Base-by-base conservation (phyloP, 2,797 vertebrate species). In the Syngnathus rostellatus region DNA sequence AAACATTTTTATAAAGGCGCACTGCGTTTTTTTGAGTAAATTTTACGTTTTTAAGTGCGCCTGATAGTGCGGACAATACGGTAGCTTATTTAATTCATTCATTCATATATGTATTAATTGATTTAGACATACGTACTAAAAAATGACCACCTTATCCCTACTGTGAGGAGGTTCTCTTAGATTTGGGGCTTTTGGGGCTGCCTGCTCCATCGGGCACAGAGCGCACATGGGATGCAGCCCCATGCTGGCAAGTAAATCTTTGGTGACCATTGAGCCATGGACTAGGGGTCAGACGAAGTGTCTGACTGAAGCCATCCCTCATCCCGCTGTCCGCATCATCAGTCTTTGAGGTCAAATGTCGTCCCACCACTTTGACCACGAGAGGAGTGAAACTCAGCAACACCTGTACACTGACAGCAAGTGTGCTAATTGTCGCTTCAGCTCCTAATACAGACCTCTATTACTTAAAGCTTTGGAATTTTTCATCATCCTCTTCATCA, bases 221-320 rank as follows among this genome's bases (percentile, higher is more conserved):
- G 31, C 31, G 31, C 39, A 71, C 70, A 69, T 48, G 14, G 16
- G 40, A 31, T 63, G 58, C 59, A 60, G 70, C 64, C 8, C 5
- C 45, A 46, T 6, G 67, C 65, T 69, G 72, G 53, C 54, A 67
- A 65, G 37, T 63, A 65, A 69, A 75, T 76, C 77, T 88, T 87
- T 85, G 80, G 77, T 79, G 75, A 72, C 64, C 69, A 65, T 63
- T 84, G 82, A 83, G 79, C 69, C 81, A 38, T 80, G 78, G 82
- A 72, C 53, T 3, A 31, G 9, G 81, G 81, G 80, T 86, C 77
- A 81, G 72, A 25, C 43, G 77, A 85, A 81, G 85, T 71, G 85
- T 87, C 81, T 85, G 80, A 86, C 85, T 77, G 69, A 79, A 78
- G 78, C 78, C 76, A 81, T 89, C 81, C 79, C 79, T 88, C 82